Evolutionary conservation across 2,113 vertebrate species (phyloP), one percentile per base, ranked within the genome.

Genomic region (Pagrus major): DNA sequence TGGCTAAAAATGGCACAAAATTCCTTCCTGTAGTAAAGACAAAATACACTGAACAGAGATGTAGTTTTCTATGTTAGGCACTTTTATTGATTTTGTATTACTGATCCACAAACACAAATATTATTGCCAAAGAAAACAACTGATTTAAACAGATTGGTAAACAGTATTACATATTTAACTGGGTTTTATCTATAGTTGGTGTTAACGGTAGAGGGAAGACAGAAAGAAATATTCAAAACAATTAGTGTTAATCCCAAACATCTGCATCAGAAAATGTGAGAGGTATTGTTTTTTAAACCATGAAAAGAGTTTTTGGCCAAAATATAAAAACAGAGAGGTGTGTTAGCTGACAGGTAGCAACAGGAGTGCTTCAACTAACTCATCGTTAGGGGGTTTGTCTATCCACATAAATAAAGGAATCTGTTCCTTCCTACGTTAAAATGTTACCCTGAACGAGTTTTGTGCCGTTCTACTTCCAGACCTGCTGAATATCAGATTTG

Each of bases 81-180:
- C 92, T 95, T 95, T 96, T 93, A 95, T 94, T 95, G 78, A 93
- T 83, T 90, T 93, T 86, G 77, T 89, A 83, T 86, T 68, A 93
- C 51, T 87, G 89, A 80, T 79, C 87, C 81, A 89, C 83, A 93
- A 95, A 93, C 91, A 84, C 85, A 92, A 77, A 88, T 80, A 82
- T 47, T 59, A 75, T 78, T 86, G 59, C 42, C 72, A 86, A 82
- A 76, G 72, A 85, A 56, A 59, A 73, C 61, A 85, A 75, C 81
- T 72, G 73, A 81, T 88, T 85, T 73, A 23, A 83, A 86, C 74
- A 86, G 47, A 88, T 61, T 77, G 73, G 75, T 78, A 27, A 61
- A 79, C 21, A 59, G 74, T 55, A 46, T 78, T 12, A 76, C 33
- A 80, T n/a, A 64, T 71, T 64, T 44, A 73, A 78, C 25, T 60